A percentile compares a stretch with the other conserved stretches of the same genome.
phyloP scores from a whole-genome alignment of 2,888 invertebrate genomes.

The Thymelicus lineola region DNA sequence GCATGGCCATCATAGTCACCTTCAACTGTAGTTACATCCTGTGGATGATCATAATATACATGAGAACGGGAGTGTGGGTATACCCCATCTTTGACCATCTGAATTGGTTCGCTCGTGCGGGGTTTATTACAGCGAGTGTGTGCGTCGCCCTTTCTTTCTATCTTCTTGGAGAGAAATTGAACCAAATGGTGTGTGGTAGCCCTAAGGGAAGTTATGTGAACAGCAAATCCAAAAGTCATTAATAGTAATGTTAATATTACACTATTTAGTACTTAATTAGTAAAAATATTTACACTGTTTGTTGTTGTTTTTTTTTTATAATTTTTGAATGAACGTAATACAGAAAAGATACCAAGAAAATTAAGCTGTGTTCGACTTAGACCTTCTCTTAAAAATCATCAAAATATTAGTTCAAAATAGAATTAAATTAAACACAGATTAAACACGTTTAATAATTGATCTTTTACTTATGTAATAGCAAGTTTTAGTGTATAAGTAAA shows the following conservation, averaged over 20 bases:
- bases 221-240: slow-evolving; percentile 43
- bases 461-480: too few relatives aligned
- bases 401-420: too few relatives aligned
- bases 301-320: too few relatives aligned
- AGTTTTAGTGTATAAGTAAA: too few relatives aligned
- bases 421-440: too few relatives aligned
- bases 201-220: slow-evolving; percentile 45
- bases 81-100: slow-evolving; percentile 94
- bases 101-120: slow-evolving; percentile 87
- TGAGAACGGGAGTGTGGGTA: slow-evolving; percentile 92
- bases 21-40: slow-evolving; percentile 88
- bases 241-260: not conserved
- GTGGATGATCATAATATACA: slow-evolving; percentile 90
- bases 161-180: slow-evolving; percentile 89
- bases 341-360: too few relatives aligned
- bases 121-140: slow-evolving; percentile 88
- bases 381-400: too few relatives aligned
- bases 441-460: too few relatives aligned
- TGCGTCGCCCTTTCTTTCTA: slow-evolving; percentile 86
- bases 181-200: slow-evolving; percentile 87
- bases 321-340: too few relatives aligned
- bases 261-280: too few relatives aligned
- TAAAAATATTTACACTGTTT: too few relatives aligned
- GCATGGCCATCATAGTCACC: slow-evolving; percentile 81
- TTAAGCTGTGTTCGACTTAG: too few relatives aligned